Evolutionary conservation across 2,888 invertebrate species (phyloP).

Genomic region (Thera obeliscata): DNA sequence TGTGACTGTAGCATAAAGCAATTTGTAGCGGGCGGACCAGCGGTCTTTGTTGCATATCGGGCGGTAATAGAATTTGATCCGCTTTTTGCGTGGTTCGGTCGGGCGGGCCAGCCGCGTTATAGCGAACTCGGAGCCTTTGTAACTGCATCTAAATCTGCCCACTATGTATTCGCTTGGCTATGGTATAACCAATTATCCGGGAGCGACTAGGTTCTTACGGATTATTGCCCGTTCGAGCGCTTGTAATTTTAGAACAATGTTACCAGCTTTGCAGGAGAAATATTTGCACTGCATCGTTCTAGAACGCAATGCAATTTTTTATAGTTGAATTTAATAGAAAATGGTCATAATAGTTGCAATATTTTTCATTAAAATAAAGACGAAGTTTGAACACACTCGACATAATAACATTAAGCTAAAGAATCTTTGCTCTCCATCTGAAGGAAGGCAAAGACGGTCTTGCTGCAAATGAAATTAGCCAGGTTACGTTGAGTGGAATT

Average conservation of each 20-base stretch:
- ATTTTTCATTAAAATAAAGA: constrained; percentile 4
- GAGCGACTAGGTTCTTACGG: constrained; percentile 40
- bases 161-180: constrained; percentile 62
- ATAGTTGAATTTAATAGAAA: not conserved
- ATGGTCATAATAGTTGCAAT: not conserved
- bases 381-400: constrained; percentile 26
- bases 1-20: constrained; percentile 81
- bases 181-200: constrained; percentile 60
- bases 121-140: constrained; percentile 78
- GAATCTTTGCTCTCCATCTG: constrained; percentile 24
- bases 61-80: constrained; percentile 83
- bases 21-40: constrained; percentile 76
- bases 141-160: constrained; percentile 79
- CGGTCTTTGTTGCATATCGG: constrained; percentile 84
- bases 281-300: constrained; percentile 14
- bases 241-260: constrained; percentile 30
- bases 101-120: constrained; percentile 66
- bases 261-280: constrained; percentile 18
- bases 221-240: constrained; percentile 32
- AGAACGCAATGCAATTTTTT: constrained; percentile 14
- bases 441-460: constrained; percentile 21
- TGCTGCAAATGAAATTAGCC: constrained; percentile 42
- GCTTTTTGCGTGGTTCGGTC: constrained; percentile 79
- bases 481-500: constrained; percentile 29
- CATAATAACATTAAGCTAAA: constrained; percentile 30